phyloP scores from a whole-genome alignment of 2,797 vertebrate species.

The Sciaenops ocellatus region DNA sequence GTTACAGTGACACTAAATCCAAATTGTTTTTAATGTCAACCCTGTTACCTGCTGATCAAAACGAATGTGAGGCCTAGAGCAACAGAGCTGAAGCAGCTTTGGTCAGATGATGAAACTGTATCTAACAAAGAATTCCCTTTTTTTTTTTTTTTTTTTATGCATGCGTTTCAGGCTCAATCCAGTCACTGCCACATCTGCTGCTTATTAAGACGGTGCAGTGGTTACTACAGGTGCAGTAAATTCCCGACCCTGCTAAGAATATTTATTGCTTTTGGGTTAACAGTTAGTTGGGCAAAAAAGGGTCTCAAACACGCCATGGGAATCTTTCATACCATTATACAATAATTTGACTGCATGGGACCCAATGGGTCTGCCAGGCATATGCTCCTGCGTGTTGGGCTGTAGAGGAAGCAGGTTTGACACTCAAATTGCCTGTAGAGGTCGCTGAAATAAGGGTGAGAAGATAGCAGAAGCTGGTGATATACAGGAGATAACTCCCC shows the following conservation, averaged over 20 bases:
- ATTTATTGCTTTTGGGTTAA: conserved; percentile 86
- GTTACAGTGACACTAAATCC: conserved; percentile 67
- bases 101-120: conserved; percentile 75
- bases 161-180: conserved; percentile 50
- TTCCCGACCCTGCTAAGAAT: conserved; percentile 79
- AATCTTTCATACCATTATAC: conserved; percentile 80
- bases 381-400: conserved; percentile 49
- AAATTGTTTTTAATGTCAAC: conserved; percentile 73
- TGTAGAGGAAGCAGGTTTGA: conserved; percentile 17
- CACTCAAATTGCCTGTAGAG: conserved; percentile 19
- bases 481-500: not conserved
- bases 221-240: conserved; percentile 88
- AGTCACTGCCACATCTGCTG: conserved; percentile 82
- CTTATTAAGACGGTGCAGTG: conserved; percentile 78
- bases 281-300: conserved; percentile 68
- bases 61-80: conserved; percentile 51
- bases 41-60: conserved; percentile 64
- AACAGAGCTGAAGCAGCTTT: conserved; percentile 32
- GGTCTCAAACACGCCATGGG: conserved; percentile 65
- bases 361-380: conserved; percentile 64
- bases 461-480: not conserved
- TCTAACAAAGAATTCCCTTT: conserved; percentile 70
- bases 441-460: not conserved
- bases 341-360: conserved; percentile 76
- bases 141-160: conserved; percentile 65